A percentile compares a stretch with the other conserved stretches of the same genome.
Conservation (phyloP, 2,797 vertebrate genomes). For the Hyperoplus lanceolatus region DNA sequence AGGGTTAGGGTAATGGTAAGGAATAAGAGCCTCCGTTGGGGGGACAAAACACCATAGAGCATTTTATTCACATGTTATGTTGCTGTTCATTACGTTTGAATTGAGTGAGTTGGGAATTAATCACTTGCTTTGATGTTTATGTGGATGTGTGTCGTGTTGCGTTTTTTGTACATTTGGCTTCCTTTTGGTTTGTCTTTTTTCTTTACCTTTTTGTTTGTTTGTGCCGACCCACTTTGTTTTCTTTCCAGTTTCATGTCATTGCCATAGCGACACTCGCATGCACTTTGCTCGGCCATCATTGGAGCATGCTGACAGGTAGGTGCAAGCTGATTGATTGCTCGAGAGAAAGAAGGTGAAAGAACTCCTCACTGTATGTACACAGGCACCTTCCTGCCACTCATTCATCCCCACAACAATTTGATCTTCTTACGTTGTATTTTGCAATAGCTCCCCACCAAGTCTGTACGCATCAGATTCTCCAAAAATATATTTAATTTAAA, state of each 20-base stretch:
- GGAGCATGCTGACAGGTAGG: constrained; percentile 89
- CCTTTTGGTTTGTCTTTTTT: constrained; percentile 64
- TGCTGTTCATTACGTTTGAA: constrained; percentile 77
- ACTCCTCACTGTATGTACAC: constrained; percentile 26
- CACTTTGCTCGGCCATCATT: constrained; percentile 85
- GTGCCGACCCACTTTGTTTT: constrained; percentile 84
- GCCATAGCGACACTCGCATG: constrained; percentile 87
- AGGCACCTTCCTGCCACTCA: constrained; percentile 40
- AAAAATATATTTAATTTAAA: not conserved
- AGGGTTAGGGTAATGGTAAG: too few relatives aligned
- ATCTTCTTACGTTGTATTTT: constrained; percentile 30
- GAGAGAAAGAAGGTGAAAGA: constrained; percentile 48
- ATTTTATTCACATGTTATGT: constrained; percentile 72
- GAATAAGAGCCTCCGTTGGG: too few relatives aligned
- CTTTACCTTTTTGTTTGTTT: constrained; percentile 78
- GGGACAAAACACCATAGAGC: constrained; percentile 20
- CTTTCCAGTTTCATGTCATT: constrained; percentile 92
- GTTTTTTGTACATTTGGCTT: constrained; percentile 74
- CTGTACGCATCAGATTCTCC: constrained; percentile 1
- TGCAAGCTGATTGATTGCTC: constrained; percentile 62
- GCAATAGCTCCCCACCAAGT: constrained; percentile 15
- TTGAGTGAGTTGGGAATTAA: constrained; percentile 77
- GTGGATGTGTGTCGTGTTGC: constrained; percentile 72
- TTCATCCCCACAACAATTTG: constrained; percentile 51
- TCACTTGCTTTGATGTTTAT: constrained; percentile 82